Evolutionary conservation across 2,888 invertebrate species (phyloP).

Genomic region (Micropterix aruncella): DNA sequence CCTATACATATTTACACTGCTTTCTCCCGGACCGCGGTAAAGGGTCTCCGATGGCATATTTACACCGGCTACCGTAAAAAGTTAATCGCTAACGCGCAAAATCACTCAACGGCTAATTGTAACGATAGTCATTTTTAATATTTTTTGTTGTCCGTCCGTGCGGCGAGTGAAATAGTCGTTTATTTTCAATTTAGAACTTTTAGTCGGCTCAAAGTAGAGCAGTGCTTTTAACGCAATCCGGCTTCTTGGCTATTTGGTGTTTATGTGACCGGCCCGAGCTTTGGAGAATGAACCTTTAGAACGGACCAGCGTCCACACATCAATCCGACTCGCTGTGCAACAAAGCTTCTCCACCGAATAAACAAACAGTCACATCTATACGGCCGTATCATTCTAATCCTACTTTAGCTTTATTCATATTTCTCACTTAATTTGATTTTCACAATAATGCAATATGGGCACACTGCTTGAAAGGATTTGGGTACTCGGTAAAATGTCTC

Average conservation of each 20-base stretch:
- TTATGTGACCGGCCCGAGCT: not conserved
- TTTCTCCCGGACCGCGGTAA: not conserved
- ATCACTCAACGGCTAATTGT: not conserved
- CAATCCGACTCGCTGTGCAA: not conserved
- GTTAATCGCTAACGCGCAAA: not conserved
- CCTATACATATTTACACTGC: not conserved
- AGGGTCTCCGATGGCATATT: not conserved
- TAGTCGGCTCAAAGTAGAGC: not conserved
- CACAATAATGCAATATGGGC: not conserved
- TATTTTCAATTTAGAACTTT: not conserved
- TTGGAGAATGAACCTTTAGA: not conserved
- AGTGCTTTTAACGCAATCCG: not conserved
- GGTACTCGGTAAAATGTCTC: not conserved
- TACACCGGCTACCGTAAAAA: not conserved
- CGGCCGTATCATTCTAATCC: not conserved
- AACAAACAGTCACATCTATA: not conserved
- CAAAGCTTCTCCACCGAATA: not conserved
- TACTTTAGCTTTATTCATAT: not conserved
- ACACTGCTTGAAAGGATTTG: not conserved
- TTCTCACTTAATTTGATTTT: not conserved
- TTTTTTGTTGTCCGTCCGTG: not conserved
- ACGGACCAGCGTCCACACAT: not conserved
- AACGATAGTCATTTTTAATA: not conserved
- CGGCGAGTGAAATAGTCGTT: not conserved
- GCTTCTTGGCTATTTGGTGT: not conserved